phyloP scores from a whole-genome alignment of 2,888 invertebrate genomes.

The Prosapia bicincta region DNA sequence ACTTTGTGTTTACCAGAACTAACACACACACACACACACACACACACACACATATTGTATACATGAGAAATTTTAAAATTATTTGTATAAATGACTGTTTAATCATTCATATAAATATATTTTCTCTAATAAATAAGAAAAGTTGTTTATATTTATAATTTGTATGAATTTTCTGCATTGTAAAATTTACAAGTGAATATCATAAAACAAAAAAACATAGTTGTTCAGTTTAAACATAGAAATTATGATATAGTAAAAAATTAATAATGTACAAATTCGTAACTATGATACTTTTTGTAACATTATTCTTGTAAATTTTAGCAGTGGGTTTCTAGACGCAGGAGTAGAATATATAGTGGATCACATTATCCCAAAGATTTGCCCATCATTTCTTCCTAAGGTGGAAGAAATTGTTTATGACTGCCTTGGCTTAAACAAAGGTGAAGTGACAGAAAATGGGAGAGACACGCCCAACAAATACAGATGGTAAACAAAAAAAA shows the following conservation, averaged over 20 bases:
- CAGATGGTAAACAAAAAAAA: too few relatives aligned
- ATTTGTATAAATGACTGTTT: too few relatives aligned
- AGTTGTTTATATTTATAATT: too few relatives aligned
- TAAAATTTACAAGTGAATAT: too few relatives aligned
- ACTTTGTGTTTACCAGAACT: too few relatives aligned
- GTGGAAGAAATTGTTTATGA: conserved; percentile 89
- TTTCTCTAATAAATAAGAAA: too few relatives aligned
- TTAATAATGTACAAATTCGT: background rate
- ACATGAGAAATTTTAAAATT: too few relatives aligned
- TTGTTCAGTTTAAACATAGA: background rate
- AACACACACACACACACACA: too few relatives aligned
- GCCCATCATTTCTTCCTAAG: conserved; percentile 81
- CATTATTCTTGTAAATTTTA: conserved; percentile 8
- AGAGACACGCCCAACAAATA: background rate
- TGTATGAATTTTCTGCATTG: too few relatives aligned
- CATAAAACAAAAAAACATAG: too few relatives aligned
- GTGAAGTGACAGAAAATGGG: background rate
- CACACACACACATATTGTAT: too few relatives aligned
- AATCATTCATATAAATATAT: too few relatives aligned
- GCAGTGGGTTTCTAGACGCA: conserved; percentile 71
- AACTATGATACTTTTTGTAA: background rate
- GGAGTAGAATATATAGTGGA: conserved; percentile 94
- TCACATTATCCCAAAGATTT: conserved; percentile 92
- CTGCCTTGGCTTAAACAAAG: conserved; percentile 72
- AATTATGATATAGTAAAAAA: background rate